Conservation (phyloP, 1,140 invertebrate species). For the Helicoverpa zea region DNA sequence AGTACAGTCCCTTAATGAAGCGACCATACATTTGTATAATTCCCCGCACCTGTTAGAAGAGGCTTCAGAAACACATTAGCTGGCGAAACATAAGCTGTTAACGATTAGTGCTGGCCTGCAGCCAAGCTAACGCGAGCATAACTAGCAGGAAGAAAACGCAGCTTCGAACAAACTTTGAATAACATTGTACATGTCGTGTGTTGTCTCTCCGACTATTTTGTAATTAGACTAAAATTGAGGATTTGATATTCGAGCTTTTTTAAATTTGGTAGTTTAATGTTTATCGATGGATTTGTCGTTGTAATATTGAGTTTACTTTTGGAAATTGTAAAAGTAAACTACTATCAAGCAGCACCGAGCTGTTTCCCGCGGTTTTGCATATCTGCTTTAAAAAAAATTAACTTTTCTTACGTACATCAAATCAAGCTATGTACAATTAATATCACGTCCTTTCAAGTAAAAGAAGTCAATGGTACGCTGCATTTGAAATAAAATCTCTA, state of each 20-base stretch:
- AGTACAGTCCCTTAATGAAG: background rate
- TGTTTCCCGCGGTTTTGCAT: too few relatives aligned
- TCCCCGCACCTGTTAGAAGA: conserved; percentile 11
- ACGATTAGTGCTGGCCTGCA: conserved; percentile 30
- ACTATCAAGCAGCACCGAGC: too few relatives aligned
- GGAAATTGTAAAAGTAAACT: too few relatives aligned
- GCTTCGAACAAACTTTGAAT: background rate
- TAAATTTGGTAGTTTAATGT: background rate
- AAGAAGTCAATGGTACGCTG: too few relatives aligned
- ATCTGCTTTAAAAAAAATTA: too few relatives aligned
- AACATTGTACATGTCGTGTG: too few relatives aligned
- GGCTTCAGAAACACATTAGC: conserved; percentile 16
- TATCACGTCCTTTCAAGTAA: too few relatives aligned
- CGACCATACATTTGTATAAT: background rate
- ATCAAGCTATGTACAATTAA: too few relatives aligned
- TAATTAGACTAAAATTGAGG: too few relatives aligned
- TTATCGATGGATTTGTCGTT: background rate
- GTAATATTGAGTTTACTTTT: too few relatives aligned
- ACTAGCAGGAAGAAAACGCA: background rate
- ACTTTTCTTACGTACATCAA: too few relatives aligned
- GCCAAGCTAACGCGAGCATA: conserved; percentile 45
- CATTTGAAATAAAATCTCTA: background rate
- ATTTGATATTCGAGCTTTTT: too few relatives aligned
- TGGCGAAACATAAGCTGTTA: conserved; percentile 31
- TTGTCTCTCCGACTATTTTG: background rate